Evolutionary conservation across 2,113 vertebrate species (phyloP).

Genomic region (Siniperca knerii): DNA sequence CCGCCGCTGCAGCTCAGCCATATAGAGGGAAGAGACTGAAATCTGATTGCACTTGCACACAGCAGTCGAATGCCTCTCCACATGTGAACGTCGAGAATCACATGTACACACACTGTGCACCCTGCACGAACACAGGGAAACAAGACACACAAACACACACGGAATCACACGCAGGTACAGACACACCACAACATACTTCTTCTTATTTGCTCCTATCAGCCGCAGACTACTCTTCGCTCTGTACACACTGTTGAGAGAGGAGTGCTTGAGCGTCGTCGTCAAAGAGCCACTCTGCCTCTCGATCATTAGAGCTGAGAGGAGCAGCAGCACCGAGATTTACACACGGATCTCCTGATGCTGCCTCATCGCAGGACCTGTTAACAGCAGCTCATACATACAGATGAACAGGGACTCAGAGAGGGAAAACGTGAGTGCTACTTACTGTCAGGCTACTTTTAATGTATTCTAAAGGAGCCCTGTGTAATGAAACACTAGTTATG

Average conservation of each 20-base stretch:
- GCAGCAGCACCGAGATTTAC: constrained; percentile 62
- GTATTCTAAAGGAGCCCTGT: constrained; percentile 13
- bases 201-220: constrained; percentile 47
- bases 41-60: constrained; percentile 67
- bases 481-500: background rate
- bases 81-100: constrained; percentile 30
- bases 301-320: constrained; percentile 62
- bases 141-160: background rate
- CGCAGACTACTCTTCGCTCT: constrained; percentile 20
- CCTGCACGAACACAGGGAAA: constrained; percentile 4
- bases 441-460: constrained; percentile 33
- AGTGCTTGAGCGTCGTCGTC: constrained; percentile 45
- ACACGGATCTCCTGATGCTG: constrained; percentile 51
- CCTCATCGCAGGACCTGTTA: constrained; percentile 57
- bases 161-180: background rate
- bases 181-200: background rate
- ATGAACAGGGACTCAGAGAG: constrained; percentile 46
- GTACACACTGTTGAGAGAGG: constrained; percentile 18
- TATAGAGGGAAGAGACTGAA: constrained; percentile 66
- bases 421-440: constrained; percentile 25
- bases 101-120: constrained; percentile 1
- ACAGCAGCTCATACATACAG: constrained; percentile 62
- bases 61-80: constrained; percentile 48
- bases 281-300: constrained; percentile 54
- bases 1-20: constrained; percentile 62